Evolutionary conservation across 2,797 vertebrate species (phyloP).

Genomic region (Mallotus villosus): DNA sequence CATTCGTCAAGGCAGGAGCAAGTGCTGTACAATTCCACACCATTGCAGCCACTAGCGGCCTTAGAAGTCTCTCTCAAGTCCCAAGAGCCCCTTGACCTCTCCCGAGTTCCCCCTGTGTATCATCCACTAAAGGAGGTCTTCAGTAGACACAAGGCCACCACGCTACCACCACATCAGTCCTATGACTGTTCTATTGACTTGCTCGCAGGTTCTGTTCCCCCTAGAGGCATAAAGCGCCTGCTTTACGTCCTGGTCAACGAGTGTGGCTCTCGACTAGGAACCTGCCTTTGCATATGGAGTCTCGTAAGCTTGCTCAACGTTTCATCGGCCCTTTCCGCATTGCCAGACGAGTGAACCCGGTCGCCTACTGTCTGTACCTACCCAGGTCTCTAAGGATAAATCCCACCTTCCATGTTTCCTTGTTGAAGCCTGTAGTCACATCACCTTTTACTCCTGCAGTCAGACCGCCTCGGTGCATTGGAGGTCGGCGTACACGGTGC

Average conservation of each 20-base stretch:
- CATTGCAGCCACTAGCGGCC: no score
- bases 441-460: background rate
- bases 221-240: background rate
- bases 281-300: background rate
- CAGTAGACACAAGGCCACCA: no score
- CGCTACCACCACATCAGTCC: no score
- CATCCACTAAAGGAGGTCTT: no score
- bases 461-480: background rate
- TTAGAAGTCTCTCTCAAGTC: no score
- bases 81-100: no score
- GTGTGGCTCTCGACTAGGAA: background rate
- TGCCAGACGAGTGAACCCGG: background rate
- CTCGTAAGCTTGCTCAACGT: background rate
- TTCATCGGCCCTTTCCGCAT: constrained; percentile 8
- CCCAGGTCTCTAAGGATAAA: constrained; percentile 1
- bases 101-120: no score
- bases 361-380: background rate
- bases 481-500: background rate
- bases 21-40: no score
- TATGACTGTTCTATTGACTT: no score
- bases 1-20: no score
- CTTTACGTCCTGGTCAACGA: background rate
- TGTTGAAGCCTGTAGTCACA: background rate
- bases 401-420: constrained; percentile 3
- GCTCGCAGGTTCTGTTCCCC: no score